Conservation (phyloP, 2,888 invertebrate species). For the Villa cingulata region DNA sequence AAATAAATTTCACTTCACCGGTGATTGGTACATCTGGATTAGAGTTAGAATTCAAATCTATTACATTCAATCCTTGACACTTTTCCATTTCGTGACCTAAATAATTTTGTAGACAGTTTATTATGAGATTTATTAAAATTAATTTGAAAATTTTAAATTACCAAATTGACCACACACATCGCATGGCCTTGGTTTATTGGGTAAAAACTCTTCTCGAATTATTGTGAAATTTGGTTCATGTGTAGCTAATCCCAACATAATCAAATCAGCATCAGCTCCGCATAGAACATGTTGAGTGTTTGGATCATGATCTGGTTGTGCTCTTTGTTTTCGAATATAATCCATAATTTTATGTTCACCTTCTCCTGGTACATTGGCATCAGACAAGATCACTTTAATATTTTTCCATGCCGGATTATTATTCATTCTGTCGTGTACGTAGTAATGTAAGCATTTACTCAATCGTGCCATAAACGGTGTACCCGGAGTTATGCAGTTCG, state of each 20-base stretch:
- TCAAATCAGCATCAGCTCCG: constrained; percentile 96
- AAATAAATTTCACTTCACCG: constrained; percentile 76
- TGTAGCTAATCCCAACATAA: constrained; percentile 96
- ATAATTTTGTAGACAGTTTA: neutral
- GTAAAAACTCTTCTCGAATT: constrained; percentile 95
- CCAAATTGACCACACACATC: constrained; percentile 82
- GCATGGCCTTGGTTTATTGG: constrained; percentile 90
- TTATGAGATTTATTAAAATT: too few species aligned
- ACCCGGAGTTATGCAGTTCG: constrained; percentile 99
- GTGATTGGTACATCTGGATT: constrained; percentile 45
- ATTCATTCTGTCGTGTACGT: constrained; percentile 46
- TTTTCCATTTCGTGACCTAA: constrained; percentile 82
- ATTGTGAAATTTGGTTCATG: constrained; percentile 99
- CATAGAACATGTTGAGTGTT: constrained; percentile 96
- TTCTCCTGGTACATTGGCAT: constrained; percentile 96
- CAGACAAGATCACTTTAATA: constrained; percentile 91
- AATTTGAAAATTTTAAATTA: constrained; percentile 21
- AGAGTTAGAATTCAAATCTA: constrained; percentile 39
- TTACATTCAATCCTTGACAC: constrained; percentile 59
- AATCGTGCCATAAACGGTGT: constrained; percentile 93
- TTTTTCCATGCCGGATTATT: constrained; percentile 90
- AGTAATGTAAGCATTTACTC: constrained; percentile 56
- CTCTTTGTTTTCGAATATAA: constrained; percentile 88
- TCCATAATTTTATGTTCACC: constrained; percentile 99
- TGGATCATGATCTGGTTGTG: constrained; percentile 90